Conservation (phyloP, 2,888 invertebrate genomes). For the Hirtodrosophila confusa region DNA sequence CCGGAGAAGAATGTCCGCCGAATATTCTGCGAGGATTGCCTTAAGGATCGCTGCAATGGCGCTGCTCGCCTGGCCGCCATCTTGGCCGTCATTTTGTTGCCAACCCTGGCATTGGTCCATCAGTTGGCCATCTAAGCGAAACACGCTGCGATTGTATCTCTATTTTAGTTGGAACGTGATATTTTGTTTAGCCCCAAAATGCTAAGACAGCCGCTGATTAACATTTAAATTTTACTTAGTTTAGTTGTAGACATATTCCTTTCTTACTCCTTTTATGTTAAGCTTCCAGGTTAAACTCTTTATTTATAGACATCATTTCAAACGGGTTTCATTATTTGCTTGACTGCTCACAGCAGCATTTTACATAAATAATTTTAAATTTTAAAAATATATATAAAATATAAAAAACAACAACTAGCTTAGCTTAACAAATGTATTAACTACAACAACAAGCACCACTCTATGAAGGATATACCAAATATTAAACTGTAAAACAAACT, state of each 20-base stretch:
- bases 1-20: slow-evolving; percentile 79
- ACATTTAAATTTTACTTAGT: slow-evolving; percentile 48
- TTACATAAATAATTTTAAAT: slow-evolving; percentile 22
- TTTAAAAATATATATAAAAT: background rate
- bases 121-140: slow-evolving; percentile 52
- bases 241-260: slow-evolving; percentile 41
- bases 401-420: slow-evolving; percentile 30
- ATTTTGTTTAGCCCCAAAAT: slow-evolving; percentile 62
- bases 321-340: slow-evolving; percentile 32
- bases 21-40: slow-evolving; percentile 81
- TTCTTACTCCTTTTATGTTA: slow-evolving; percentile 14
- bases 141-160: slow-evolving; percentile 16
- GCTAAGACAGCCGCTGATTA: slow-evolving; percentile 60
- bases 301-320: slow-evolving; percentile 24
- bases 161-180: slow-evolving; percentile 75
- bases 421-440: slow-evolving; percentile 26
- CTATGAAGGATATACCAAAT: slow-evolving; percentile 19
- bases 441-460: slow-evolving; percentile 24
- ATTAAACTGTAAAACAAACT: slow-evolving; percentile 28
- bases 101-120: slow-evolving; percentile 53
- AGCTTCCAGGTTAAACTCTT: slow-evolving; percentile 15
- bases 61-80: slow-evolving; percentile 54
- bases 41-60: slow-evolving; percentile 79
- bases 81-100: slow-evolving; percentile 50
- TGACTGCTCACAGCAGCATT: slow-evolving; percentile 13